Evolutionary conservation across 2,797 vertebrate species (phyloP), one percentile per base, ranked within the genome.

Genomic region (Sebastes matsubarae): DNA sequence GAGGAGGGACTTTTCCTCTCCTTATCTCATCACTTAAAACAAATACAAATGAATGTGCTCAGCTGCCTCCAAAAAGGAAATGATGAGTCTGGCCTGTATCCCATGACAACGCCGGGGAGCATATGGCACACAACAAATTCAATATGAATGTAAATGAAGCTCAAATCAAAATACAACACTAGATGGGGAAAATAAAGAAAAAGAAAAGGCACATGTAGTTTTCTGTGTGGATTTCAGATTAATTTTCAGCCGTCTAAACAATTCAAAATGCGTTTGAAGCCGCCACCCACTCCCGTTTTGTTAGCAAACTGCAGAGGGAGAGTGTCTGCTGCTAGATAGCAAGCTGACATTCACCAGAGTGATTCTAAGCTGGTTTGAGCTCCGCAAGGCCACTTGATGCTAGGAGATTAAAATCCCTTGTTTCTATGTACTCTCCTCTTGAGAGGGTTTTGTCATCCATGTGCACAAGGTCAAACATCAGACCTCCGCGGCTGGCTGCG

Each of bases 131-230:
- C 72, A 83, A 88, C 82, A 89, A 84, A 94, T 90, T 92, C 93
- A 93, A 94, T 93, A 91, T 93, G 93, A 93, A 95, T 94, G 91
- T 89, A 94, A 95, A 94, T 94, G 83, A 92, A 89, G 83, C 81
- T 83, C 68, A 83, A 89, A 92, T 91, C 87, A 89, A 87, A 94
- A 89, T 71, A 86, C 81, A 82, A 76, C 80, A 76, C 38, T 16
- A 42, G 66, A 80, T 27, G 70, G 66, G 8, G 13, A 46, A 42
- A 76, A 54, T 16, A 64, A 46, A 61, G 6, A 24, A 65, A 73
- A 72, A 75, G 20, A 32, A 78, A 71, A 59, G 66, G 30, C 32
- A 64, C 46, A 27, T 58, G 57, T 69, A 30, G 75, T 36, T 89
- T 79, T 75, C 75, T 24, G 61, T 84, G 80, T 58, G 72, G 68